Evolutionary conservation across 2,113 vertebrate species (phyloP).

Genomic region (Albula glossodonta): DNA sequence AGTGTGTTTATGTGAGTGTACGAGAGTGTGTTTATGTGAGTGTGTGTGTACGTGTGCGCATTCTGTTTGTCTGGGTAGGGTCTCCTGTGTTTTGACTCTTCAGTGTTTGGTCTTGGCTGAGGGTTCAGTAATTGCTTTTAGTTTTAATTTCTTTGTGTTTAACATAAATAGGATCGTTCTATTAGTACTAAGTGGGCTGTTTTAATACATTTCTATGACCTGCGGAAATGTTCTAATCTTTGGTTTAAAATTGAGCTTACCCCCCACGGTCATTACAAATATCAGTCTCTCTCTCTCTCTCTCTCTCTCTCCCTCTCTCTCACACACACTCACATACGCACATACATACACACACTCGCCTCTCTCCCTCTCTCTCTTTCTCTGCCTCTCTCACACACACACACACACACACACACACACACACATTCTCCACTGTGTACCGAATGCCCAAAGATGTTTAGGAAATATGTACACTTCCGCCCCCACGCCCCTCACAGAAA

Average conservation of each 20-base stretch:
- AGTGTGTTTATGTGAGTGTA: slow-evolving; percentile 10
- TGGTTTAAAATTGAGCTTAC: slow-evolving; percentile 63
- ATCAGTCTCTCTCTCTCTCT: slow-evolving; percentile 42
- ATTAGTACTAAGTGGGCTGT: slow-evolving; percentile 87
- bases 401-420: no score
- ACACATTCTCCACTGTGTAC: no score
- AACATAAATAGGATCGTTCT: slow-evolving; percentile 85
- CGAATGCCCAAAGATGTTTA: no score
- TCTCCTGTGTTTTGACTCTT: neutral
- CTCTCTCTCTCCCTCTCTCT: slow-evolving; percentile 1
- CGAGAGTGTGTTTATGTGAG: neutral
- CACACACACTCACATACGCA: neutral
- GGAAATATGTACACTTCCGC: no score
- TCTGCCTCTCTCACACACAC: no score
- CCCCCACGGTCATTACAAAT: slow-evolving; percentile 49
- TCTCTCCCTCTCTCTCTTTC: neutral
- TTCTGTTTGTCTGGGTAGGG: neutral
- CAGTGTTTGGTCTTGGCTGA: slow-evolving; percentile 44
- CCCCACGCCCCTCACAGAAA: slow-evolving; percentile 25
- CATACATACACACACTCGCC: neutral
- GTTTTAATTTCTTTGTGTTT: slow-evolving; percentile 85
- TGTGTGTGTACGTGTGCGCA: neutral
- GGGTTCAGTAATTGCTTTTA: slow-evolving; percentile 83
- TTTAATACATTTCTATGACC: slow-evolving; percentile 89
- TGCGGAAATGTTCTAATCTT: slow-evolving; percentile 73